phyloP scores from a whole-genome alignment of 2,113 vertebrate species.

The Bothrops jararaca region DNA sequence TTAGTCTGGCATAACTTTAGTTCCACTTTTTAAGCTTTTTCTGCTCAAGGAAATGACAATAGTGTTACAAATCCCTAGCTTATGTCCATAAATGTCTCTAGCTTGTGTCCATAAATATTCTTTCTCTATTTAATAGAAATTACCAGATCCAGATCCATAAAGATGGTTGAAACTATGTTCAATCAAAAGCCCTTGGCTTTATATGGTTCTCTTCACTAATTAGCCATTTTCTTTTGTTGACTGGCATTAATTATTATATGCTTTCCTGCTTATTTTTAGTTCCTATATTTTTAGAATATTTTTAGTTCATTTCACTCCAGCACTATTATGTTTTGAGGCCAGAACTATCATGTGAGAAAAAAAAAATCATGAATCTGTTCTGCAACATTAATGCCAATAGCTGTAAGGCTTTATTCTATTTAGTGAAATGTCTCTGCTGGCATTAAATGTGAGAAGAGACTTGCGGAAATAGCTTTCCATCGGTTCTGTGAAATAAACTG shows the following conservation, averaged over 20 bases:
- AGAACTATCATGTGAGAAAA: neutral
- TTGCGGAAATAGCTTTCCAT: neutral
- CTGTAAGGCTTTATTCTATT: neutral
- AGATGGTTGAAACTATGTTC: neutral
- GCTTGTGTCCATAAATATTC: neutral
- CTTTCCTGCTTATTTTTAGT: conserved; percentile 10
- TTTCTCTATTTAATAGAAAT: neutral
- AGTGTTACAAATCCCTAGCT: neutral
- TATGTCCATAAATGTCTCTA: neutral
- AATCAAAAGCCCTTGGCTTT: neutral
- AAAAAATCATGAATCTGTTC: neutral
- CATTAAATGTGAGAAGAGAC: neutral
- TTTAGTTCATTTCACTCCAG: neutral
- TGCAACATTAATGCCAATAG: conserved; percentile 3
- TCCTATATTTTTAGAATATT: neutral
- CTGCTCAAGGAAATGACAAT: neutral
- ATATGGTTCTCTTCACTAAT: neutral
- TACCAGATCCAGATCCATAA: too few relatives aligned
- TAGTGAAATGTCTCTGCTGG: neutral
- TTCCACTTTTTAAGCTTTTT: neutral
- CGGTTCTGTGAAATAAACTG: neutral
- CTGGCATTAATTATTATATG: neutral
- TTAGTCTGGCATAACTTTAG: neutral
- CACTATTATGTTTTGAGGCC: neutral
- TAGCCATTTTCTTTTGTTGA: neutral